Evolutionary conservation across 1,140 invertebrate species (phyloP), one percentile per base, ranked within the genome.

Genomic region (Daktulosphaira vitifoliae): DNA sequence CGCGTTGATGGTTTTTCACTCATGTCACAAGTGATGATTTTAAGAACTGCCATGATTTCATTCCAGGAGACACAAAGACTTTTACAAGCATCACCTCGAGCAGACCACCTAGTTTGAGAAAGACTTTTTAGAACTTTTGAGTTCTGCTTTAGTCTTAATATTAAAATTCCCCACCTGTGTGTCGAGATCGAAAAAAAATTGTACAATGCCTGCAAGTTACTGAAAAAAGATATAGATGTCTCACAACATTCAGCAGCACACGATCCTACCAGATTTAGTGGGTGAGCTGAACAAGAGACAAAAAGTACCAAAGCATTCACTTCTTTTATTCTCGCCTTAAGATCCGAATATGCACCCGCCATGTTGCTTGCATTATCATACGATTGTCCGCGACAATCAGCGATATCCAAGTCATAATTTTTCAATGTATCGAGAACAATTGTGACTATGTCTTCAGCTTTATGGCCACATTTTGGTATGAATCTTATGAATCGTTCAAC

Each of bases 251-350:
- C 70, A 52, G 71, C 72, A 16, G 71, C 71, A 70, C 67, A 68
- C 54, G 69, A 66, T 22, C 67, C 67, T 65, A 71, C 70, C 65
- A 71, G 67, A 67, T 70, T 75, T 54, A 76, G 69, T 68, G 52
- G 70, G 70, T 71, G 71, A 64, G 69, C 74, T 68, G 69, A 71
- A 70, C 69, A 74, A 68, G 68, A 70, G 37, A 69, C 67, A 68
- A 44, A 74, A 44, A 56, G n/a, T 16, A 70, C 71, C 51, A 53
- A 65, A 23, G 68, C 52, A 70, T 70, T 70, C 44, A 67, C 5
- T 54, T 51, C 25, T 46, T 68, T 69, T 22, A 70, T 66, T 56
- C 66, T 16, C 9, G 69, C 69, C 59, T 72, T 71, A 18, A 62
- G 42, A 5, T 38, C 39, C 22, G n/a, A 29, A n/a, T 62, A 44